Conservation (phyloP, 2,888 invertebrate species). For the Hetaerina titia region DNA sequence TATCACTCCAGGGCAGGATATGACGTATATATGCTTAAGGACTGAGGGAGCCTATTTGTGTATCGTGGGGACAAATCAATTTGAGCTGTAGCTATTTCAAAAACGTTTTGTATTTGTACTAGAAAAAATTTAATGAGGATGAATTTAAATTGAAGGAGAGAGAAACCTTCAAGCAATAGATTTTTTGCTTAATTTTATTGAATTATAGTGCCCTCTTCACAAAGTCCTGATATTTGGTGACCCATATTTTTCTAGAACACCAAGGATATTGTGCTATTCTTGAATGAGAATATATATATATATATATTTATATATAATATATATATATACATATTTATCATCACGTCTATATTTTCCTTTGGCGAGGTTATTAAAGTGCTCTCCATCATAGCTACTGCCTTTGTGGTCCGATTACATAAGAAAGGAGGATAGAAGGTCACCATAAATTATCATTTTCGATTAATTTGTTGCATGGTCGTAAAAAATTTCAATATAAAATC, state of each 20-base stretch:
- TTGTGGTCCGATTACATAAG: not conserved
- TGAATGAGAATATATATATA: no score
- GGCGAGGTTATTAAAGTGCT: not conserved
- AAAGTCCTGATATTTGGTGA: not conserved
- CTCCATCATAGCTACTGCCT: not conserved
- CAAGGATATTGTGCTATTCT: no score
- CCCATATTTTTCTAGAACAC: not conserved
- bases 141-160: not conserved
- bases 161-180: not conserved
- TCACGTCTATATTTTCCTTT: not conserved
- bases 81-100: no score
- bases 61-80: no score
- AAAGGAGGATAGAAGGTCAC: not conserved
- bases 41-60: no score
- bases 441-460: not conserved
- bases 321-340: not conserved
- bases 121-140: not conserved
- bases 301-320: no score
- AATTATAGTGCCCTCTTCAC: not conserved
- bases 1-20: no score
- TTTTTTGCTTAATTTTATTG: not conserved
- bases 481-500: no score
- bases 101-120: no score
- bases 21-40: no score
- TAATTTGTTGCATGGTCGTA: no score